Base-by-base conservation (phyloP, 2,797 vertebrate genomes). In the Syngnathus acus region DNA sequence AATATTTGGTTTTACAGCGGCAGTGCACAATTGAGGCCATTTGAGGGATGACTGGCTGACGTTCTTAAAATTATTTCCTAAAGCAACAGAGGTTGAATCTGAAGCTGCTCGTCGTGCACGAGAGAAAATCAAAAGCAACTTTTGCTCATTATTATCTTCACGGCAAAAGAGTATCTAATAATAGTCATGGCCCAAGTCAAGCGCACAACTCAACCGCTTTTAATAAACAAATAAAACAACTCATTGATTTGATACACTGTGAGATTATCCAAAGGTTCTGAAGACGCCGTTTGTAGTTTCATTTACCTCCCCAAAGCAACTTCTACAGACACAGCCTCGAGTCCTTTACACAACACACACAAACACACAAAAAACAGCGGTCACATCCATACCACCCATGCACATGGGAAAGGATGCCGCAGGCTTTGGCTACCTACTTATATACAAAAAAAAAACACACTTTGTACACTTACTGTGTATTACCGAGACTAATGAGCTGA, bases 201-300 rank as follows among this genome's bases (percentile, higher is more conserved):
- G 75, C 57, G 71, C 48, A 68, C 68, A 55, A 67, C 23, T 37
- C 65, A 51, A 62, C 77, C 75, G 77, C 73, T 62, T 81, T 76
- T 77, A 85, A 75, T 69, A 76, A 66, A 74, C 82, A 87, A 80
- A 83, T 80, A 85, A 82, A 85, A 85, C 84, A 79, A 84, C 79
- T 84, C 86, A 90, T 86, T 88, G 88, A 91, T 91, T 89, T 80
- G 83, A 89, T 86, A 88, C 88, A 82, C 87, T 83, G 79, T 57
- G 73, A 87, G 86, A 80, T 84, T 84, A 88, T 88, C 86, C 84
- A 86, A 88, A 85, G 83, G 82, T 83, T 86, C 82, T 48, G 75
- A 83, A 80, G 80, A 88, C 74, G 47, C 67, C 60, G 78, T 90
- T 90, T 90, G 88, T 89, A 88, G 87, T 87, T 82, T 86, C 77